These are phyloP conservation scores for Oriolus oriolus DNA, from an alignment of 2,113 vertebrate species.

Conservation along the genomic window DNA sequence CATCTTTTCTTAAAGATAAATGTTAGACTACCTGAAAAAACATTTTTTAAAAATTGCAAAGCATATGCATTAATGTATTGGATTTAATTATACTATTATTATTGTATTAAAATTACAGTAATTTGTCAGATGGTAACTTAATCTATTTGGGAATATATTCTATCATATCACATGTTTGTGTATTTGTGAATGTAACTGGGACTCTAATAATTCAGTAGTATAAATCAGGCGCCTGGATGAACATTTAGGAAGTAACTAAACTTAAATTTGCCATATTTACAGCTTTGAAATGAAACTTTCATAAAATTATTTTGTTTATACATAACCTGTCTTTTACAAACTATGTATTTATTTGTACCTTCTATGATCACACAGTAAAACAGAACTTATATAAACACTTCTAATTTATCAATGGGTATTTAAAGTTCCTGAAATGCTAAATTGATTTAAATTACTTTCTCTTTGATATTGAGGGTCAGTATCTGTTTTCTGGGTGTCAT, in stretches of 20 bases:
- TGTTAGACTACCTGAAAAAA: neutral
- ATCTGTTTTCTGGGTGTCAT: neutral
- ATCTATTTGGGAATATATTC: neutral
- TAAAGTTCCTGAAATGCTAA: neutral
- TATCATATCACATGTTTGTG: neutral
- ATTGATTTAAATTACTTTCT: neutral
- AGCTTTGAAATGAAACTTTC: neutral
- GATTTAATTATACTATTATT: constrained; percentile 1
- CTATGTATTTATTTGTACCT: neutral
- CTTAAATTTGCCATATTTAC: neutral
- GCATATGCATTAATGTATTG: neutral
- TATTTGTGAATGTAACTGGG: neutral
- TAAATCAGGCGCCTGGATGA: neutral
- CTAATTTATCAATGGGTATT: neutral
- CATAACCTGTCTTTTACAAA: neutral
- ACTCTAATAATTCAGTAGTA: neutral
- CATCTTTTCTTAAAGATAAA: neutral
- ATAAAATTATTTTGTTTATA: neutral
- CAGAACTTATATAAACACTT: neutral
- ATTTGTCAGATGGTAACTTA: neutral
- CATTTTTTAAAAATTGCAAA: neutral
- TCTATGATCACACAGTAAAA: neutral
- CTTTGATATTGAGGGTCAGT: neutral
- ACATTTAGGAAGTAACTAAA: neutral
- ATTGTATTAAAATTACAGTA: neutral